Evolutionary conservation across 2,888 invertebrate species (phyloP).

Genomic region (Campoplex capitator): DNA sequence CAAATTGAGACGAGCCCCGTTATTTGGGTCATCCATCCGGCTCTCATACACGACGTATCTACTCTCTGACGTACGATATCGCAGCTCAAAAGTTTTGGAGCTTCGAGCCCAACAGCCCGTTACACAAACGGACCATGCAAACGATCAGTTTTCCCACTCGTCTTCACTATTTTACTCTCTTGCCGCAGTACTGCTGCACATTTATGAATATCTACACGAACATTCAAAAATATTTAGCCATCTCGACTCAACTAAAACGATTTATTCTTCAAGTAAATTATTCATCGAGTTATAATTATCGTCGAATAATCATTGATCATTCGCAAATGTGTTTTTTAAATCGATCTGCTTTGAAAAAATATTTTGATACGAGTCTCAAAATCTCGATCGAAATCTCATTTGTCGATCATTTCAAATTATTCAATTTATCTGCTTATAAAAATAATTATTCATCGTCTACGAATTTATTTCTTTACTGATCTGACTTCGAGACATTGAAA

Average conservation of each 20-base stretch:
- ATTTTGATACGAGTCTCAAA: too few relatives aligned
- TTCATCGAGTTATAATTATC: too few relatives aligned
- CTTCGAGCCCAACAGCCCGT: constrained; percentile 25
- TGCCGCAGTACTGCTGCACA: constrained; percentile 19
- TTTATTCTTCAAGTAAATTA: too few relatives aligned
- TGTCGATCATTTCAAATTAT: too few relatives aligned
- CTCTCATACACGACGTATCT: constrained; percentile 51
- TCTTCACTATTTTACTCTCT: neutral
- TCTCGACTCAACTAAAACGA: neutral
- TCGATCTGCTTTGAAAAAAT: neutral
- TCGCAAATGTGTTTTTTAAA: neutral
- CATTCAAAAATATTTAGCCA: neutral
- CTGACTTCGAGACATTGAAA: too few relatives aligned
- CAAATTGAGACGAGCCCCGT: constrained; percentile 63
- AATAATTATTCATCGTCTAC: neutral
- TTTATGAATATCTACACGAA: constrained; percentile 17
- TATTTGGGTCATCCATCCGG: constrained; percentile 65
- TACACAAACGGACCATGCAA: constrained; percentile 45
- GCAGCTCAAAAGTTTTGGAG: constrained; percentile 35
- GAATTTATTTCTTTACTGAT: too few relatives aligned
- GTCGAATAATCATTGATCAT: too few relatives aligned
- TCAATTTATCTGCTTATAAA: neutral
- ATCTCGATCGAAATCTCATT: too few relatives aligned
- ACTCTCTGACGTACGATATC: constrained; percentile 59
- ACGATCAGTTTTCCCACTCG: constrained; percentile 49